These are phyloP conservation scores for Drosophila miranda DNA, from an alignment of 1,140 invertebrate species.

Conservation along the genomic window DNA sequence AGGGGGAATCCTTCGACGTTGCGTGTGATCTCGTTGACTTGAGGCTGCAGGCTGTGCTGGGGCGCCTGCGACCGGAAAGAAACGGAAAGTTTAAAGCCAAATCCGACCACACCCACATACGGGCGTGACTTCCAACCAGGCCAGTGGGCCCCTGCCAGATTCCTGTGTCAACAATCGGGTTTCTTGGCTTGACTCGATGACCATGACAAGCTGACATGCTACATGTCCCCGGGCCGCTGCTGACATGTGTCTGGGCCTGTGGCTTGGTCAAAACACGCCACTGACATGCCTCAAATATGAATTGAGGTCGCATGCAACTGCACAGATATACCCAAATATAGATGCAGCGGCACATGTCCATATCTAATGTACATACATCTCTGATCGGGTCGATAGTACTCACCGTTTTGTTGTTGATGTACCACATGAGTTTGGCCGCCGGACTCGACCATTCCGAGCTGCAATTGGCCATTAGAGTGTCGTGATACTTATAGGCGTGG, in stretches of 20 bases:
- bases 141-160: background rate
- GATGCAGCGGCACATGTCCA: constrained; percentile 24
- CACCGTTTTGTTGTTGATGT: constrained; percentile 83
- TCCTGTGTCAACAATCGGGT: constrained; percentile 33
- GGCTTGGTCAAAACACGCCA: constrained; percentile 4
- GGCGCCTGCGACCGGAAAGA: constrained; percentile 58
- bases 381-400: constrained; percentile 26
- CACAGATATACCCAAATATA: background rate
- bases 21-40: constrained; percentile 77
- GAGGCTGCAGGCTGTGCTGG: constrained; percentile 62
- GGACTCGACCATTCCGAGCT: constrained; percentile 83
- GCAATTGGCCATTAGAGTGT: constrained; percentile 83
- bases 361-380: constrained; percentile 15
- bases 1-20: constrained; percentile 72
- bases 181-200: constrained; percentile 6
- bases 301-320: constrained; percentile 11
- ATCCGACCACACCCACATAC: constrained; percentile 27
- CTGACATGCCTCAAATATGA: constrained; percentile 25
- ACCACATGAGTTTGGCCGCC: constrained; percentile 83
- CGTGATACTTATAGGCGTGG: constrained; percentile 82
- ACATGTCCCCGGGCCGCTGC: background rate
- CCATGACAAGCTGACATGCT: constrained; percentile 7
- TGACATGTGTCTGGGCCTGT: constrained; percentile 14
- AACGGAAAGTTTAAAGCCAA: constrained; percentile 21
- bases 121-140: constrained; percentile 23